Percentiles rank a stretch among this genome's conserved stretches.
These are phyloP conservation scores for Drosophila yakuba DNA, from an alignment of 1,140 invertebrate genomes.

Conservation along the genomic window DNA sequence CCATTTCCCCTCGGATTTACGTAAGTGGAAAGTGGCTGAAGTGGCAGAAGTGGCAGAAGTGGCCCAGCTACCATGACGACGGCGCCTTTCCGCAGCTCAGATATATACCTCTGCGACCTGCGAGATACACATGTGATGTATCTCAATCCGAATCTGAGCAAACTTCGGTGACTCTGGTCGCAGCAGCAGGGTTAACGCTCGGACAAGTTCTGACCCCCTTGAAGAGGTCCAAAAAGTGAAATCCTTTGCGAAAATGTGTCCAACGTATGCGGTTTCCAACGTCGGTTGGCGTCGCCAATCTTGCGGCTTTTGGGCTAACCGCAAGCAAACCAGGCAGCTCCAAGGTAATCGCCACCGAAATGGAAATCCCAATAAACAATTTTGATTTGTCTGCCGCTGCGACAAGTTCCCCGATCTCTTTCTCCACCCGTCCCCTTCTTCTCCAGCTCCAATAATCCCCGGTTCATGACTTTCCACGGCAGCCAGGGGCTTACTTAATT, in stretches of 20 bases:
- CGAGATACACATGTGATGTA: slow-evolving; percentile 21
- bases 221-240: slow-evolving; percentile 65
- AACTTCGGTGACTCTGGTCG: slow-evolving; percentile 40
- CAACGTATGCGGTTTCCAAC: slow-evolving; percentile 19
- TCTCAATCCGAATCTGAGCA: slow-evolving; percentile 13
- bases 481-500: slow-evolving; percentile 61
- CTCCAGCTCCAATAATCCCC: slow-evolving; percentile 24
- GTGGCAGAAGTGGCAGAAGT: slow-evolving; percentile 2
- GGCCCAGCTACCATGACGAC: slow-evolving; percentile 47
- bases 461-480: slow-evolving; percentile 48
- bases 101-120: slow-evolving; percentile 23
- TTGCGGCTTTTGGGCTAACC: slow-evolving; percentile 54
- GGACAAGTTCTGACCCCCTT: slow-evolving; percentile 52
- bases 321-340: slow-evolving; percentile 39
- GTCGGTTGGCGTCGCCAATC: slow-evolving; percentile 25
- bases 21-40: slow-evolving; percentile 46
- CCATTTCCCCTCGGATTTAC: slow-evolving; percentile 67
- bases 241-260: slow-evolving; percentile 44
- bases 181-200: slow-evolving; percentile 50
- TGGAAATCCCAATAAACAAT: slow-evolving; percentile 67
- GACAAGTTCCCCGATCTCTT: slow-evolving; percentile 29
- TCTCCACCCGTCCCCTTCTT: neutral
- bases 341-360: slow-evolving; percentile 38
- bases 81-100: slow-evolving; percentile 36
- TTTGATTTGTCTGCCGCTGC: slow-evolving; percentile 46